Conservation (phyloP, 2,888 invertebrate species). For the Apomyelois bistriatella region DNA sequence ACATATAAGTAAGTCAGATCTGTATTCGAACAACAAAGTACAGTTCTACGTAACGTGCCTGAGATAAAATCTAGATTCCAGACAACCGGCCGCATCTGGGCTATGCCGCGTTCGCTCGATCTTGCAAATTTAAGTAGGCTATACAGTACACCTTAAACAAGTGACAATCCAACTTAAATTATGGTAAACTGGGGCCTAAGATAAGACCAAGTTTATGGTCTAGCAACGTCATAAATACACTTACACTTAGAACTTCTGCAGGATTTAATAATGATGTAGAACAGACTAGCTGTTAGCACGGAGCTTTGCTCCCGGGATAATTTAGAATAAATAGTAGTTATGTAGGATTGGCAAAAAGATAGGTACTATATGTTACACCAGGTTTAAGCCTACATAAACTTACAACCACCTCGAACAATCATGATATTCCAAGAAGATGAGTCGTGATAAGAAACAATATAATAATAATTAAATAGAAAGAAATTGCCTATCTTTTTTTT, state of each 20-base stretch:
- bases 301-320: too few species aligned
- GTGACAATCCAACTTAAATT: conserved; percentile 5
- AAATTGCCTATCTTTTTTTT: too few species aligned
- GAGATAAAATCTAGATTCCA: conserved; percentile 40
- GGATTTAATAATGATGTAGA: too few species aligned
- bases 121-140: conserved; percentile 2
- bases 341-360: too few species aligned
- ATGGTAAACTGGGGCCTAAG: neutral
- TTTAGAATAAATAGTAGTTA: too few species aligned
- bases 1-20: conserved; percentile 1
- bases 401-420: too few species aligned
- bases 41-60: conserved; percentile 25
- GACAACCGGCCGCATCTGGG: conserved; percentile 34
- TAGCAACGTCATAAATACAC: conserved; percentile 5
- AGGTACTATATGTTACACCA: too few species aligned
- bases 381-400: too few species aligned
- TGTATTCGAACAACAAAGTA: conserved; percentile 22
- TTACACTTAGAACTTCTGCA: neutral
- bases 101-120: conserved; percentile 8
- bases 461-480: too few species aligned
- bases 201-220: neutral
- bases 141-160: conserved; percentile 2
- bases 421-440: too few species aligned
- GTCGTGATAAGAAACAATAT: too few species aligned
- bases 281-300: too few species aligned